A percentile compares a stretch with the other conserved stretches of the same genome.
Conservation (phyloP, 2,113 vertebrate genomes). For the Ailurus styani region DNA sequence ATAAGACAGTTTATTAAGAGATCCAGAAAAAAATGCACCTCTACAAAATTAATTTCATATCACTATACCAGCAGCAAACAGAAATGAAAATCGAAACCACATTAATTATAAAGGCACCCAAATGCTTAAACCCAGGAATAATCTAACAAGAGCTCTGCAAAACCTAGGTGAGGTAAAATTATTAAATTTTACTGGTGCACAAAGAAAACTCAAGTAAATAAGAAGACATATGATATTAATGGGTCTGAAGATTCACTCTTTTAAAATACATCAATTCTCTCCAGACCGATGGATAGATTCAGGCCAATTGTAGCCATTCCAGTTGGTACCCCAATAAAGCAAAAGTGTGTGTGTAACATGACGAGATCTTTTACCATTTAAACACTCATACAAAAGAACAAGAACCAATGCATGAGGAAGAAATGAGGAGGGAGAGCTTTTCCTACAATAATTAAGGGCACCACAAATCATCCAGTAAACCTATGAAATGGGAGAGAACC, state of each 20-base stretch:
- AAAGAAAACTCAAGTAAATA: neutral
- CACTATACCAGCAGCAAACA: neutral
- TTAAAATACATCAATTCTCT: neutral
- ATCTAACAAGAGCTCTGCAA: neutral
- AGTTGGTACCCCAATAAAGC: too few relatives aligned
- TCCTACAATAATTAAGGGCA: neutral
- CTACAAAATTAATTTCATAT: neutral
- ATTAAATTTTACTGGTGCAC: neutral
- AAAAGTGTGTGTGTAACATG: accelerated
- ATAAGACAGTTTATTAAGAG: neutral
- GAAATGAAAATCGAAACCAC: neutral
- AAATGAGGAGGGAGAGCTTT: neutral
- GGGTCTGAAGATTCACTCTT: neutral
- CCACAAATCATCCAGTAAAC: too few relatives aligned
- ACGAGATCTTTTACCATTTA: neutral
- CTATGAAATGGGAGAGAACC: accelerated
- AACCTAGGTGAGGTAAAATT: neutral
- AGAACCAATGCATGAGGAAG: accelerated
- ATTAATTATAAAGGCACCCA: neutral
- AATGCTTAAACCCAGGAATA: neutral
- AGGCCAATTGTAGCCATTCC: too few relatives aligned
- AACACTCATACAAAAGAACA: accelerated
- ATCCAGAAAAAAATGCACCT: neutral
- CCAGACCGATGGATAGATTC: neutral
- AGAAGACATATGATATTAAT: neutral